These are phyloP conservation scores for Hofmannophila pseudospretella DNA, from an alignment of 2,888 invertebrate species.

Conservation along the genomic window DNA sequence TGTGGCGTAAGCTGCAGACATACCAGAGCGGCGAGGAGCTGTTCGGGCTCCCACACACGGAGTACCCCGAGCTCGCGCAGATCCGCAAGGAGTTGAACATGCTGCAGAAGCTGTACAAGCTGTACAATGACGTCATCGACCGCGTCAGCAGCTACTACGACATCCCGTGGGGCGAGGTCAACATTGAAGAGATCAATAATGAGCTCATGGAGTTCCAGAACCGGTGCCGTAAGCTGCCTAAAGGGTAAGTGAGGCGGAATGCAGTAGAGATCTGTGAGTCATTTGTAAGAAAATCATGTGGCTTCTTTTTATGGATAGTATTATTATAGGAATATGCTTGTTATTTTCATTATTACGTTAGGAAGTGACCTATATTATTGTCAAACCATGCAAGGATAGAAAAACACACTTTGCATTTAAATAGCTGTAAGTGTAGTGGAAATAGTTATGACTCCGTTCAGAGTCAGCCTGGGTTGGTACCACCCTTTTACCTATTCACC, in stretches of 20 bases:
- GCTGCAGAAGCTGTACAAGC: constrained; percentile 94
- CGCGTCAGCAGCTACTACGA: constrained; percentile 97
- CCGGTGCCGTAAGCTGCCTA: constrained; percentile 95
- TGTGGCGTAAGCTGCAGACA: constrained; percentile 95
- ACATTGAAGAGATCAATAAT: constrained; percentile 98
- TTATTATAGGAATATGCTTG: too few relatives aligned
- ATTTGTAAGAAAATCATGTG: too few relatives aligned
- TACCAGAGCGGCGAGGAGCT: constrained; percentile 97
- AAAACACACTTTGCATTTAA: too few relatives aligned
- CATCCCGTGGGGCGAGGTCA: constrained; percentile 96
- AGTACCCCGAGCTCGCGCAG: constrained; percentile 94
- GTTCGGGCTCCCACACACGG: constrained; percentile 94
- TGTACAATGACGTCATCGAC: constrained; percentile 98
- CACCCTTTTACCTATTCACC: too few relatives aligned
- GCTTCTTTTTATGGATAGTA: too few relatives aligned
- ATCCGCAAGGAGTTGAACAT: constrained; percentile 96
- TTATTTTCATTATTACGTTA: too few relatives aligned
- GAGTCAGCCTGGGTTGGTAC: too few relatives aligned
- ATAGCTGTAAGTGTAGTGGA: too few relatives aligned
- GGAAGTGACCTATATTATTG: too few relatives aligned
- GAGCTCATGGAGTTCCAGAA: constrained; percentile 98
- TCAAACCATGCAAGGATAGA: too few relatives aligned
- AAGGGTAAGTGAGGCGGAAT: constrained; percentile 79
- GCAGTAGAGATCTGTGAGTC: too few relatives aligned
- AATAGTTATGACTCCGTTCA: too few relatives aligned